A percentile compares a stretch with the other conserved stretches of the same genome.
Evolutionary conservation across 2,113 vertebrate genomes (phyloP).

Genomic region (Sisor rabdophorus): DNA sequence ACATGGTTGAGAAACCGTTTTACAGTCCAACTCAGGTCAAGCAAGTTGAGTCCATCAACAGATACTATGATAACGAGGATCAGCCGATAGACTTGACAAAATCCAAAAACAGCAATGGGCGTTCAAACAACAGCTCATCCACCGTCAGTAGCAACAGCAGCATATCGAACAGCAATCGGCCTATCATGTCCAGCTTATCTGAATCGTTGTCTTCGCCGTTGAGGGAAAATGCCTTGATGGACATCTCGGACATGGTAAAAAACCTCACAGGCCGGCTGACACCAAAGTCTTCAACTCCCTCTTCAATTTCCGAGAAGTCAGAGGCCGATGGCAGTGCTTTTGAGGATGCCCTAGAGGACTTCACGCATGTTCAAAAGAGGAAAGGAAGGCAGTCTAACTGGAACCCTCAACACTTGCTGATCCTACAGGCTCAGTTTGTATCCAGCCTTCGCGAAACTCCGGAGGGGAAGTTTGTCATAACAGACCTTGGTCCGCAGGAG

Average conservation of each 20-base stretch:
- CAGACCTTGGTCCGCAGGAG: slow-evolving; percentile 94
- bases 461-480: slow-evolving; percentile 92
- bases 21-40: slow-evolving; percentile 79
- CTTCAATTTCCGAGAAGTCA: slow-evolving; percentile 92
- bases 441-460: slow-evolving; percentile 89
- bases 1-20: slow-evolving; percentile 92
- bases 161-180: slow-evolving; percentile 56
- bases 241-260: slow-evolving; percentile 99
- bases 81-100: slow-evolving; percentile 98
- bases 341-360: slow-evolving; percentile 90
- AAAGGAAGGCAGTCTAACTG: slow-evolving; percentile 99
- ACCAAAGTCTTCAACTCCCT: slow-evolving; percentile 94
- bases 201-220: slow-evolving; percentile 80
- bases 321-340: slow-evolving; percentile 89
- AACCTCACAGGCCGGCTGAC: slow-evolving; percentile 95
- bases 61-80: slow-evolving; percentile 84
- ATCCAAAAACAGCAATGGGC: slow-evolving; percentile 78
- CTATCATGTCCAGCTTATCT: slow-evolving; percentile 70
- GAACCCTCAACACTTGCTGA: slow-evolving; percentile 97
- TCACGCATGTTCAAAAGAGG: slow-evolving; percentile 91
- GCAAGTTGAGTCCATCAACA: slow-evolving; percentile 77
- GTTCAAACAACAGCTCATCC: slow-evolving; percentile 50
- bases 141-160: slow-evolving; percentile 53
- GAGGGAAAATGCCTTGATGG: slow-evolving; percentile 95
- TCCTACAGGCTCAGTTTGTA: slow-evolving; percentile 96